Base-by-base conservation (phyloP, 2,888 invertebrate genomes). In the Coecobrya sp. region DNA sequence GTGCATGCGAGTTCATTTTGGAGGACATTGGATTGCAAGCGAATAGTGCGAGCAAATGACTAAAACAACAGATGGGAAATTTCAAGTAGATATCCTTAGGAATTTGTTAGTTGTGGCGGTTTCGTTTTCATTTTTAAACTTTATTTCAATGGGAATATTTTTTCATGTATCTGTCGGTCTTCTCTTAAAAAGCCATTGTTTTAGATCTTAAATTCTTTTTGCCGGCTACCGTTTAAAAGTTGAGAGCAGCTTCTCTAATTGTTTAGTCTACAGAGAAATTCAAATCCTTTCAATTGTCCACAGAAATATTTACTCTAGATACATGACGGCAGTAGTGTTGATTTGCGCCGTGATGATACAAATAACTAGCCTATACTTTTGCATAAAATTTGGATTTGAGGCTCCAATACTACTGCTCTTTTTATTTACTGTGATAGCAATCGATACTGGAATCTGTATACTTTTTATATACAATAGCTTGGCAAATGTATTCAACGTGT, bases 141-240 rank as follows among this genome's bases (percentile, higher is more conserved):
- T 86, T 55, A 11, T 86, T 2, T 30, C 30, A 27, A 19, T 13
- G 13, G 86, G 86, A 0, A 49, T 13, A 19, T 27, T 25, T 7
- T 68, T 68, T 22, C 86, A 86, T 76, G 8, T 73, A n/a, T 0
- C 52, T 10, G 1, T 55, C 0, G 70, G 30, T 0, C 16, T 73
- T 11, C n/a, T 86, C 49, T 19, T 86, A 0, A 86, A 73, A 55
- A 19, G 27, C 10, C 52, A 86, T 27, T 70, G 70, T 16, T 27
- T 49, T n/a, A 70, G 86, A 36, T 25, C 27, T 2, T 70, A 86
- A 7, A 42, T 86, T 36, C 76, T 86, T 7, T 36, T 86, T 0
- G 22, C 16, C 19, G 10, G 59, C 8, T 10, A 22, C n/a, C n/a
- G 55, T 49, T 8, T 49, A 4, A 55, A 55, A 22, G 7, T 7